Evolutionary conservation across 2,888 invertebrate genomes (phyloP).

Genomic region (Mayetiola destructor): DNA sequence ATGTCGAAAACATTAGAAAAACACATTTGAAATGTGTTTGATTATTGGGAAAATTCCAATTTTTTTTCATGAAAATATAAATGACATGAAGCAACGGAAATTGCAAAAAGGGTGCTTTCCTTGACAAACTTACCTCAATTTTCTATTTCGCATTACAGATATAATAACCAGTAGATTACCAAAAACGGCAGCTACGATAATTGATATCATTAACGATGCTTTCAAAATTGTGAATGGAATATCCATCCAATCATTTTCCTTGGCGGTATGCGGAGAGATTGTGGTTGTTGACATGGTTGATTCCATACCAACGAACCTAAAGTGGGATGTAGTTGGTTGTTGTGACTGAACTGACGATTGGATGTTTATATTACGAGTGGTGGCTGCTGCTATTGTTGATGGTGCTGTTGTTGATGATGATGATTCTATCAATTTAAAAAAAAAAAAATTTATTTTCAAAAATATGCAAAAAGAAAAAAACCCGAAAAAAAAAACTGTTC

Average conservation of each 20-base stretch:
- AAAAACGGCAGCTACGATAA: conserved; percentile 75
- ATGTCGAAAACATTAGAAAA: too few species aligned
- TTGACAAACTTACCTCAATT: conserved; percentile 35
- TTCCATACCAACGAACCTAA: neutral
- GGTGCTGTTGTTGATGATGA: neutral
- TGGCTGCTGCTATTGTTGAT: neutral
- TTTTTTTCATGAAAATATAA: too few species aligned
- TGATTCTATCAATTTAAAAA: neutral
- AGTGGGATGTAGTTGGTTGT: neutral
- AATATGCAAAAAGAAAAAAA: neutral
- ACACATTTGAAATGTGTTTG: too few species aligned
- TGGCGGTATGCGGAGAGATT: neutral
- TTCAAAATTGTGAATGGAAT: conserved; percentile 49
- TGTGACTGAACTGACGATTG: too few species aligned
- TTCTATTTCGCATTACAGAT: conserved; percentile 61
- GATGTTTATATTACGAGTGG: too few species aligned
- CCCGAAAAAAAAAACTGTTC: neutral
- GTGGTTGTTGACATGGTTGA: conserved; percentile 2
- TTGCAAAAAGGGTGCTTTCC: too few species aligned
- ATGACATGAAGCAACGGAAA: neutral
- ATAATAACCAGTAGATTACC: conserved; percentile 84
- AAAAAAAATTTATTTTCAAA: neutral
- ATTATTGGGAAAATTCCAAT: too few species aligned
- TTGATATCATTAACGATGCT: conserved; percentile 70
- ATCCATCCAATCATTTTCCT: conserved; percentile 38